Conservation (phyloP, 2,888 invertebrate species). For the Caenorhabditis angaria region DNA sequence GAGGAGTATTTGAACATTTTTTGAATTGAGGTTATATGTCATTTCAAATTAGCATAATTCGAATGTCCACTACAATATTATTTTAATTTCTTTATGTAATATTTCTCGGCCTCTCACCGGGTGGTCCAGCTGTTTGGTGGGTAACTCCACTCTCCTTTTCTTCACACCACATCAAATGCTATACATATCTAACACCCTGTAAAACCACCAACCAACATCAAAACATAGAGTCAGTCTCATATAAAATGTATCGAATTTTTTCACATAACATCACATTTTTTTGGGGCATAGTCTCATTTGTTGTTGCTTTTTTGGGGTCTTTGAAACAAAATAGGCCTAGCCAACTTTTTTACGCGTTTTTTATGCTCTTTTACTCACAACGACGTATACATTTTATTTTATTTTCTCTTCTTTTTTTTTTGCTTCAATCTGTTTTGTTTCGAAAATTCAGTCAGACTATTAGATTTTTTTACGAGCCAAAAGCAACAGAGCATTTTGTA, state of each 20-base stretch:
- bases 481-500: not conserved
- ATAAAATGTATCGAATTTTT: not conserved
- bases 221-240: not conserved
- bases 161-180: no score
- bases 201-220: not conserved
- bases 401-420: not conserved
- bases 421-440: conserved; percentile 2
- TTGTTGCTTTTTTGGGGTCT: conserved; percentile 2
- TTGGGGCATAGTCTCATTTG: not conserved
- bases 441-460: not conserved
- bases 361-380: conserved; percentile 1
- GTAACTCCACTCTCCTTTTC: no score
- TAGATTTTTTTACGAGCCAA: conserved; percentile 4
- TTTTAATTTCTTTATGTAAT: not conserved
- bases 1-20: not conserved
- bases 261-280: no score
- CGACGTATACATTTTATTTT: not conserved
- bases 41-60: not conserved
- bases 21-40: not conserved
- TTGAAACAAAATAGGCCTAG: no score
- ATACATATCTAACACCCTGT: not conserved
- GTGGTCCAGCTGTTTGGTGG: not conserved
- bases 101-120: not conserved
- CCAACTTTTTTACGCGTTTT: conserved; percentile 3
- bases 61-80: not conserved